Base-by-base conservation (phyloP, 2,113 vertebrate genomes). In the Gymnarchus niloticus region DNA sequence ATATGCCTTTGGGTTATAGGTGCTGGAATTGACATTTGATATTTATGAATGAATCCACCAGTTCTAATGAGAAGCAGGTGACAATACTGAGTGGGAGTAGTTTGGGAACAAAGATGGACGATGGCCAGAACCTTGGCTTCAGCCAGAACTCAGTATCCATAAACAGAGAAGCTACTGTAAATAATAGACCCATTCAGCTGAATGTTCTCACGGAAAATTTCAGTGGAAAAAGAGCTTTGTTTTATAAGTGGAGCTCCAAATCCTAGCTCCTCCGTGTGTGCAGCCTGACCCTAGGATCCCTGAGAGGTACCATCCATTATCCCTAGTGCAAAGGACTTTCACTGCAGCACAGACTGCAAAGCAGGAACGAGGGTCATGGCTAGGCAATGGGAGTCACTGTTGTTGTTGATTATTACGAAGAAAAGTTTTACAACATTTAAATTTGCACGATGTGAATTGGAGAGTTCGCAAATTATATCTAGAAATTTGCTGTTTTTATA, bases 21-120 rank as follows among this genome's bases (percentile, higher is more conserved):
- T 51, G 4, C 51, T 54, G 14, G 51, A 54, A 44, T 46, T n/a
- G 37, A 78, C 37, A 78, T 48, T 48, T 78, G 76, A 48, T 46
- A 41, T 78, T 78, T 78, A 78, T 52, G 48, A 82, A 51, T 82
- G n/a, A 82, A 82, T 82, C 80, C 14, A 5, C 48, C n/a, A 54
- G n/a, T 28, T 54, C 28, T 56, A 82, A 33, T 82, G 49, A 82
- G 51, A 82, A 52, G 17, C 80, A 54, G 77, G n/a, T 23, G 1
- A 3, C 48, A 48, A 41, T 19, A 8, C 6, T 37, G 8, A 81
- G 41, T 12, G 77, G 65, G 76, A n/a, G 21, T 1, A 82, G 51
- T 1, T 3, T 33, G 49, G 48, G 80, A 82, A 52, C 17, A 37
- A n/a, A 56, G 49, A 56, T 54, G 49, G 80, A 82, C 25, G 12